Conservation (phyloP, 1,140 invertebrate species). For the Hestina assimilis region DNA sequence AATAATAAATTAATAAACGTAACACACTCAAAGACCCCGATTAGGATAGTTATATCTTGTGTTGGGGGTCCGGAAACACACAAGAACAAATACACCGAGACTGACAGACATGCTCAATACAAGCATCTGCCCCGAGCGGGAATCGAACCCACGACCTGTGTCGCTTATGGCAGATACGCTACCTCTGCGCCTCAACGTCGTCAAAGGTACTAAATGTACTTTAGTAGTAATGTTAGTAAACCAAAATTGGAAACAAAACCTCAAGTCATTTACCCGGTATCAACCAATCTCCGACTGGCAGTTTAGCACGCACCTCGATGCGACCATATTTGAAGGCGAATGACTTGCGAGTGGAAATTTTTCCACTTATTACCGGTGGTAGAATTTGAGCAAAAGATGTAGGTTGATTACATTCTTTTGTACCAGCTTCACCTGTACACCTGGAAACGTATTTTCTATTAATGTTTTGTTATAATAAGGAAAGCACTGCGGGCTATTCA, state of each 20-base stretch:
- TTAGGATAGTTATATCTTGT: too few relatives aligned
- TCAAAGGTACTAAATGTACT: not conserved
- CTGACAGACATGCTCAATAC: too few relatives aligned
- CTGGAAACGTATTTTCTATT: not conserved
- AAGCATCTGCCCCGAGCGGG: too few relatives aligned
- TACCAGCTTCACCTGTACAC: not conserved
- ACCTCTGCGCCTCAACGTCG: too few relatives aligned
- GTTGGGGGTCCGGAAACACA: too few relatives aligned
- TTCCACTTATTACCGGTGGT: not conserved
- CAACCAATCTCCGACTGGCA: conserved; percentile 86
- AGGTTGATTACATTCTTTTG: not conserved
- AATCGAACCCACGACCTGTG: too few relatives aligned
- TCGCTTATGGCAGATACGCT: too few relatives aligned
- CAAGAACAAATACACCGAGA: too few relatives aligned
- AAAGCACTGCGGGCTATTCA: not conserved
- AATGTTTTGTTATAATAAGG: too few relatives aligned
- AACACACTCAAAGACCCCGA: too few relatives aligned
- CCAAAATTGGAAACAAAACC: not conserved
- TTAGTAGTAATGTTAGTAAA: not conserved
- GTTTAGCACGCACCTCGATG: conserved; percentile 84
- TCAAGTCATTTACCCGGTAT: conserved; percentile 79
- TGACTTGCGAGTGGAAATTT: conserved; percentile 49
- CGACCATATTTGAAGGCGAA: conserved; percentile 84
- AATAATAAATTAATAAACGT: too few relatives aligned
- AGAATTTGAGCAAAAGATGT: not conserved